phyloP scores from a whole-genome alignment of 2,888 invertebrate species.

The Epirrhoe alternata region DNA sequence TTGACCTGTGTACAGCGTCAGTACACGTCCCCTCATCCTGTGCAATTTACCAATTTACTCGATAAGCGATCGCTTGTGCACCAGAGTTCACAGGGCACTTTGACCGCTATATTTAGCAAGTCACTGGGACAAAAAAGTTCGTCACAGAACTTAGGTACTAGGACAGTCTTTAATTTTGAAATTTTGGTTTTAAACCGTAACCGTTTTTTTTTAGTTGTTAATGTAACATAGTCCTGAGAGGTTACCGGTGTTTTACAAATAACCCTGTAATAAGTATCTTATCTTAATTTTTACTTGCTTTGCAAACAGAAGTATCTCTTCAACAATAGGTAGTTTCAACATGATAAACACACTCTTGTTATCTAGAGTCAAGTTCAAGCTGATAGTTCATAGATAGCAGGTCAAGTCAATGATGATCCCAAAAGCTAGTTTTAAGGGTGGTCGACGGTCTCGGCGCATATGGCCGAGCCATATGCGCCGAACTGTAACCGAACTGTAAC shows the following conservation, averaged over 20 bases:
- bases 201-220: too few relatives aligned
- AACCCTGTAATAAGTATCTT: too few relatives aligned
- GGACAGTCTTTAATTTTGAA: too few relatives aligned
- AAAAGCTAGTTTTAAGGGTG: background rate
- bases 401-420: background rate
- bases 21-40: constrained; percentile 68
- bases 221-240: too few relatives aligned
- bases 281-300: background rate
- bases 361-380: constrained; percentile 2
- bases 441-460: background rate
- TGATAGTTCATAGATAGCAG: background rate
- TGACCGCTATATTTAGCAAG: constrained; percentile 44
- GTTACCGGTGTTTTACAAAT: too few relatives aligned
- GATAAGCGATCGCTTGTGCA: constrained; percentile 57
- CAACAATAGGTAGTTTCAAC: background rate
- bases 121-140: background rate
- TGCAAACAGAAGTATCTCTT: background rate
- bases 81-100: constrained; percentile 45
- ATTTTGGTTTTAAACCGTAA: too few relatives aligned
- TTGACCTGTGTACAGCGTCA: constrained; percentile 24
- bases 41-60: constrained; percentile 74
- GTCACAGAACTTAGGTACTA: background rate
- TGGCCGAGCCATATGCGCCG: too few relatives aligned
- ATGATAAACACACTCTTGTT: background rate
- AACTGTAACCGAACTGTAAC: too few relatives aligned